Evolutionary conservation across 1,140 invertebrate species (phyloP).

Genomic region (Drosophila lacertosa): DNA sequence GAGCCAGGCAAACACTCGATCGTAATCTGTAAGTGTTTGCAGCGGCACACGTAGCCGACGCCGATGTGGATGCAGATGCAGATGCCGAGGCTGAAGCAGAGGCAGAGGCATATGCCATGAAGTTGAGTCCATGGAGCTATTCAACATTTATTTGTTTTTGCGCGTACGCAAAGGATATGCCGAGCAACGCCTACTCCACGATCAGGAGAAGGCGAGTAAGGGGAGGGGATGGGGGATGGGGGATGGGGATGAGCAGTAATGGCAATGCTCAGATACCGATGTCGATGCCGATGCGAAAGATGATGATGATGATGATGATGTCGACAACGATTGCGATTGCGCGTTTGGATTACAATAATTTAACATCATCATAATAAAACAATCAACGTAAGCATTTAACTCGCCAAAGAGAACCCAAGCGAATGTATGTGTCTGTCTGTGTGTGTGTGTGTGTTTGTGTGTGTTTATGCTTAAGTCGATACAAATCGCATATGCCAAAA

Average conservation of each 20-base stretch:
- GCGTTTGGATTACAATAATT: constrained; percentile 83
- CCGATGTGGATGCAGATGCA: constrained; percentile 1
- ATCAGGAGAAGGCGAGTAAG: constrained; percentile 27
- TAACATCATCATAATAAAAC: constrained; percentile 84
- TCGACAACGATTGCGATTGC: constrained; percentile 83
- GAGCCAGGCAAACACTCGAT: constrained; percentile 56
- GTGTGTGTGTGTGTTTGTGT: constrained; percentile 11
- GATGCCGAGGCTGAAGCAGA: constrained; percentile 27
- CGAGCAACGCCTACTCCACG: constrained; percentile 68
- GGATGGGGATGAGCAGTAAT: constrained; percentile 10
- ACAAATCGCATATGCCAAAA: constrained; percentile 80
- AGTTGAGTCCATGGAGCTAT: constrained; percentile 4
- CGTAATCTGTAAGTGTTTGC: constrained; percentile 79
- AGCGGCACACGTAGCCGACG: constrained; percentile 51
- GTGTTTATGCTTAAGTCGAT: constrained; percentile 69
- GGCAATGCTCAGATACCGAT: constrained; percentile 11
- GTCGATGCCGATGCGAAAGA: constrained; percentile 23
- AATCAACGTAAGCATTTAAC: constrained; percentile 80
- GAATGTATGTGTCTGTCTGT: constrained; percentile 11
- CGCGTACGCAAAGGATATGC: constrained; percentile 77
- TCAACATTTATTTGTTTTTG: constrained; percentile 77
- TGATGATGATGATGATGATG: constrained; percentile 71
- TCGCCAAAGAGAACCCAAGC: constrained; percentile 12
- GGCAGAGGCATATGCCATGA: constrained; percentile 5
- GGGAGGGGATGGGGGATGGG: background rate